Base-by-base conservation (phyloP, 2,888 invertebrate genomes). In the Macaria liturata region DNA sequence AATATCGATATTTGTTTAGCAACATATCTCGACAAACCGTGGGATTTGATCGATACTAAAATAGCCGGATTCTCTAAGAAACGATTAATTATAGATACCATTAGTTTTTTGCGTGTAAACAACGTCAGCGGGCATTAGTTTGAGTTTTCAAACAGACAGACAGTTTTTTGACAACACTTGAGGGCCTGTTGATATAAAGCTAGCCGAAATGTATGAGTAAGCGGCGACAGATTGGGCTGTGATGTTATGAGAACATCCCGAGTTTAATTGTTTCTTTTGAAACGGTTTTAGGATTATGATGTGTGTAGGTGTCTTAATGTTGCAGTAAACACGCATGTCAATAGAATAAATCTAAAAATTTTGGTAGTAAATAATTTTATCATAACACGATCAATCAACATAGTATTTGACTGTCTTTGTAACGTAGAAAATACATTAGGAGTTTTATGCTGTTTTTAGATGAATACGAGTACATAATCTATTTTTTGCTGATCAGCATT, bases 91-190 rank as follows among this genome's bases (percentile, higher is more conserved):
- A 58, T 56, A 45, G 58, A 66, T 66, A 34, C 59, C 74, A 76
- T 74, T 74, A 76, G 65, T 59, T 73, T 75, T 75, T 75, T 73
- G 62, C 56, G 56, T 54, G 63, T 75, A 71, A 75, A 74, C 69
- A 72, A 67, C 63, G 65, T 71, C 74, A 69, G 68, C 64, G 69
- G 64, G 65, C 71, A 76, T 73, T 59, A 74, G 72, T 75, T 74
- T 71, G 70, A 66, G 67, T 69, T 73, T 72, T 67, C 67, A 72
- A 72, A 68, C 65, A 70, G 68, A 58, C 69, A 5, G 56, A 53
- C 53, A 66, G 69, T 67, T 70, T 56, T 70, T 66, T 64, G 65
- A 62, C 61, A 49, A 49, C 56, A 43, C 53, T 50, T 43, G 53
- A 50, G 46, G 42, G 46, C 40, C 46, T 50, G 37, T 55, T 30